A percentile compares a stretch with the other conserved stretches of the same genome.
Conservation (phyloP, 1,140 invertebrate species). For the Andricus grossulariae region DNA sequence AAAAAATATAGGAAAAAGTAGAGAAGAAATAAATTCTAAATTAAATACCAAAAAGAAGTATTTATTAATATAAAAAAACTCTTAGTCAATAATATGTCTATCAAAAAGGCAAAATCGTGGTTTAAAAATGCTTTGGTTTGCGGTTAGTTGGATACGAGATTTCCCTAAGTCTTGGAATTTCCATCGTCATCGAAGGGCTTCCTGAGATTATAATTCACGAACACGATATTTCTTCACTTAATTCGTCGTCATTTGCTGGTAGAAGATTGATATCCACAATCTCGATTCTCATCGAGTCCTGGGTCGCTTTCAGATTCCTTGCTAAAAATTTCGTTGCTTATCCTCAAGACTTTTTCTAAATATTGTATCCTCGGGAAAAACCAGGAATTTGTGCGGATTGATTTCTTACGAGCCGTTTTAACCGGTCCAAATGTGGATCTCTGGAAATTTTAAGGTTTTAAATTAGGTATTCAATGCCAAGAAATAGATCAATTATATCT, state of each 20-base stretch:
- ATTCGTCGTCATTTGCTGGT: conserved; percentile 56
- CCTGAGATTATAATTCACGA: not conserved
- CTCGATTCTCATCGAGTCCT: conserved; percentile 54
- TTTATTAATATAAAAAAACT: conserved; percentile 29
- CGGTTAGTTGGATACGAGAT: not conserved
- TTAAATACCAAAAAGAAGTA: not conserved
- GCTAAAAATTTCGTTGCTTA: conserved; percentile 43
- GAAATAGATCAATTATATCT: not conserved
- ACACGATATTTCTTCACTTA: not conserved
- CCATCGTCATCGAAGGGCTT: not conserved
- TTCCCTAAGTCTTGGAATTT: not conserved
- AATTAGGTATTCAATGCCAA: not conserved
- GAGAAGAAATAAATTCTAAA: not conserved
- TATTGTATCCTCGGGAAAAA: conserved; percentile 58
- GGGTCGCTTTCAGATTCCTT: conserved; percentile 41
- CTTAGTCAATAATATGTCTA: not conserved
- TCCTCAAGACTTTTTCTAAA: conserved; percentile 53
- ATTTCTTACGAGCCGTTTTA: conserved; percentile 5
- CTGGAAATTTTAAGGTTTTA: too few species aligned
- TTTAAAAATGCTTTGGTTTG: too few species aligned
- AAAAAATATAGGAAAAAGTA: not conserved
- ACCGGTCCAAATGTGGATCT: too few species aligned
- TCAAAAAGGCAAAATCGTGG: not conserved
- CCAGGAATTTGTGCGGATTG: conserved; percentile 45
- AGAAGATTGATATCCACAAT: conserved; percentile 65